A percentile compares a stretch with the other conserved stretches of the same genome.
These are phyloP conservation scores for Drosophila paracracens DNA, from an alignment of 2,888 invertebrate genomes.

Conservation along the genomic window DNA sequence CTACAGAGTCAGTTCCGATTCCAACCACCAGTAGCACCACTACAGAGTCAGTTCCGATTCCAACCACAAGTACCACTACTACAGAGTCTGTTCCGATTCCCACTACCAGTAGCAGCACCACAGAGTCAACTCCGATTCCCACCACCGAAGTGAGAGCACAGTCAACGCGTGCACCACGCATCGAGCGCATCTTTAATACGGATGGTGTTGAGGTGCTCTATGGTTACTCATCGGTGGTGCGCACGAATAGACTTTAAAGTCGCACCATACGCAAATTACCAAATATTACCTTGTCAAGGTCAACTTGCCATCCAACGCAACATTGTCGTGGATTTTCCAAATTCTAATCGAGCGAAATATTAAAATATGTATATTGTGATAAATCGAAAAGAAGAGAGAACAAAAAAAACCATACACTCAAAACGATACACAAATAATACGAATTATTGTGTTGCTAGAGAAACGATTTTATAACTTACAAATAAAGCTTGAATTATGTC, in stretches of 20 bases:
- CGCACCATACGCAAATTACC: conserved; percentile 40
- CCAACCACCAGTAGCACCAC: conserved; percentile 2
- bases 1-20: conserved; percentile 18
- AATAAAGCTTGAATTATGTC: conserved; percentile 73
- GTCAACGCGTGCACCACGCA: conserved; percentile 58
- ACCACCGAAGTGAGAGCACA: conserved; percentile 44
- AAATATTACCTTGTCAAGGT: conserved; percentile 72
- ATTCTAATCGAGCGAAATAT: conserved; percentile 66
- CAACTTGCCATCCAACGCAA: conserved; percentile 60
- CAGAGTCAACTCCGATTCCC: not conserved
- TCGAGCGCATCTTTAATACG: conserved; percentile 76
- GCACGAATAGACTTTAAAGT: conserved; percentile 51
- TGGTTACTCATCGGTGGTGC: conserved; percentile 80
- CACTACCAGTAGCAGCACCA: conserved; percentile 12
- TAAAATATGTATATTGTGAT: conserved; percentile 63
- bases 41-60: too few species aligned
- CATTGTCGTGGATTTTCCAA: conserved; percentile 39
- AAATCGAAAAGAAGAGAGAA: conserved; percentile 36
- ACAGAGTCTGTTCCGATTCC: too few species aligned
- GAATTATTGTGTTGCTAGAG: conserved; percentile 51
- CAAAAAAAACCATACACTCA: conserved; percentile 7
- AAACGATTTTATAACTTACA: conserved; percentile 74
- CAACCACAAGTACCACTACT: too few species aligned
- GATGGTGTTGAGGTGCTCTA: conserved; percentile 82
- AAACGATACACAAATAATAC: conserved; percentile 40